Conservation (phyloP, 2,888 invertebrate species). For the Myopa tessellatipennis region DNA sequence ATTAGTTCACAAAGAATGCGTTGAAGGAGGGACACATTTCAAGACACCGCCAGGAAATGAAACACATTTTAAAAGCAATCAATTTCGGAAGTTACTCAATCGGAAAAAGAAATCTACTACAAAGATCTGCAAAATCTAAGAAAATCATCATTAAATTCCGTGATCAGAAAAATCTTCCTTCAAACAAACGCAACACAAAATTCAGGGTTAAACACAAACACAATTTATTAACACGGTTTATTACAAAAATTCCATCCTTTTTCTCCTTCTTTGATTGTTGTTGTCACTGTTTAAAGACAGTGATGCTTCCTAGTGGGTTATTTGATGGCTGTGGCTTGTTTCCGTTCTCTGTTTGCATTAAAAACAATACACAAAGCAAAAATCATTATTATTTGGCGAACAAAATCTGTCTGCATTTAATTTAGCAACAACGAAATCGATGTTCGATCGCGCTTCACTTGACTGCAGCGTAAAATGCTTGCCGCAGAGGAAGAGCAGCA, state of each 20-base stretch:
- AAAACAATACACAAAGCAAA: neutral
- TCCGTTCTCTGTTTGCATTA: neutral
- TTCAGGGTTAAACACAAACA: too few relatives aligned
- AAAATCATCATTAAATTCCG: too few relatives aligned
- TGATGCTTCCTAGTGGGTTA: neutral
- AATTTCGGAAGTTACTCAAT: neutral
- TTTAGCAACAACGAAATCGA: slow-evolving; percentile 24
- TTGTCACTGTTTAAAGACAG: neutral
- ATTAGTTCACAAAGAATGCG: neutral
- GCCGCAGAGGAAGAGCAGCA: neutral
- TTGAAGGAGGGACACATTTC: neutral
- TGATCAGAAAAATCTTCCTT: too few relatives aligned
- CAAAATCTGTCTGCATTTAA: slow-evolving; percentile 20
- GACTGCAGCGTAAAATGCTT: neutral
- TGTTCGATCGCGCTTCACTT: slow-evolving; percentile 22
- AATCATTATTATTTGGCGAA: slow-evolving; percentile 3
- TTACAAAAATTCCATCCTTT: neutral
- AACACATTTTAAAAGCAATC: neutral
- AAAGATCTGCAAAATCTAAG: too few relatives aligned
- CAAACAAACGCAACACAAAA: neutral
- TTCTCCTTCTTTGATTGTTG: neutral
- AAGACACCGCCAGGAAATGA: neutral
- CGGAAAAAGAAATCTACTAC: neutral
- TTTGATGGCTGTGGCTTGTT: neutral
- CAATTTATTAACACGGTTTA: too few relatives aligned